Evolutionary conservation across 1,140 invertebrate species (phyloP).

Genomic region (Colletes latitarsis): DNA sequence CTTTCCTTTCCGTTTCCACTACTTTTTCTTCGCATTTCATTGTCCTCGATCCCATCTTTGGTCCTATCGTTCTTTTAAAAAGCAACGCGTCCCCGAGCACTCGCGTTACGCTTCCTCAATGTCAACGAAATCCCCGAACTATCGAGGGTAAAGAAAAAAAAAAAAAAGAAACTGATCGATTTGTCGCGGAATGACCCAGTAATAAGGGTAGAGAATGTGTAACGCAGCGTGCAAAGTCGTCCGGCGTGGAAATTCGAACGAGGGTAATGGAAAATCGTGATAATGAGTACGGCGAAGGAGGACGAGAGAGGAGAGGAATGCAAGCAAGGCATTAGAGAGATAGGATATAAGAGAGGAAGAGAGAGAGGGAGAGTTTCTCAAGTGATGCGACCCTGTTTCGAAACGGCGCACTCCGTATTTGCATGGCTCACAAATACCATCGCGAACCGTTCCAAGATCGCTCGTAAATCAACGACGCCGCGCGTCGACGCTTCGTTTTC

Average conservation of each 20-base stretch:
- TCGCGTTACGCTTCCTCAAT: too few relatives aligned
- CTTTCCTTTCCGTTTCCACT: too few relatives aligned
- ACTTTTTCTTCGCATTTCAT: too few relatives aligned
- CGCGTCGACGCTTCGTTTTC: conserved; percentile 29
- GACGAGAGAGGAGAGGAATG: conserved; percentile 25
- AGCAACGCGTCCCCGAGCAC: too few relatives aligned
- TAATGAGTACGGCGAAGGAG: conserved; percentile 44
- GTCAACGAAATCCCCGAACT: too few relatives aligned
- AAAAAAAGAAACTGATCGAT: too few relatives aligned
- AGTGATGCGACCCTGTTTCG: conserved; percentile 59
- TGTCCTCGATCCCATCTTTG: too few relatives aligned
- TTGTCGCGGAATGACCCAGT: background rate
- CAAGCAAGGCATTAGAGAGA: conserved; percentile 33
- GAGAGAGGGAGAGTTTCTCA: conserved; percentile 23
- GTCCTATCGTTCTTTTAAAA: too few relatives aligned
- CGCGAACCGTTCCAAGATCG: conserved; percentile 27
- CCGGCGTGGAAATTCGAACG: conserved; percentile 59
- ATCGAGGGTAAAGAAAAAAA: too few relatives aligned
- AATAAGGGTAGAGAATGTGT: conserved; percentile 42
- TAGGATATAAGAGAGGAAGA: conserved; percentile 1
- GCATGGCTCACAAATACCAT: conserved; percentile 34
- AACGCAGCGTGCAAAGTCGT: background rate
- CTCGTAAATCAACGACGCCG: conserved; percentile 30
- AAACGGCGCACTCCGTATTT: conserved; percentile 41
- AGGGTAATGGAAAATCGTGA: conserved; percentile 64